phyloP scores from a whole-genome alignment of 2,888 invertebrate genomes.

The Conistra vaccinii region DNA sequence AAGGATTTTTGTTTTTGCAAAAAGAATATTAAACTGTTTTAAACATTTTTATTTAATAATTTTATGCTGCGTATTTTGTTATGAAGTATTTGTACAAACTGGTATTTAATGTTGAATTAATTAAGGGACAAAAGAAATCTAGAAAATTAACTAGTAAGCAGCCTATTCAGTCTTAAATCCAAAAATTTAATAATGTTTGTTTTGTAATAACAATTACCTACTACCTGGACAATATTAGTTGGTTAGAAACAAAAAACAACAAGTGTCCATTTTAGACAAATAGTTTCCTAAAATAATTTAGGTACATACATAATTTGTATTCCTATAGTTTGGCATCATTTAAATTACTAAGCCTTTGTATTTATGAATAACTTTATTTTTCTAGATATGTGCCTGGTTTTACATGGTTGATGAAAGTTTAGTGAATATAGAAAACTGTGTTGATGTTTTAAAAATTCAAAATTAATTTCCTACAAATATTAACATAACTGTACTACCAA shows the following conservation, averaged over 20 bases:
- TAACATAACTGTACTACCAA: not conserved
- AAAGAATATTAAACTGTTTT: not conserved
- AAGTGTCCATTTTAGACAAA: not conserved
- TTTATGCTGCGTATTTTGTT: not conserved
- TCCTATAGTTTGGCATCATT: not conserved
- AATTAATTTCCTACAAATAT: not conserved
- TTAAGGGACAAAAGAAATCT: not conserved
- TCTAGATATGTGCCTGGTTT: constrained; percentile 37
- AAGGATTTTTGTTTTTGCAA: constrained; percentile 4
- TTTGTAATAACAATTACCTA: not conserved
- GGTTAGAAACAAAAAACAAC: not conserved
- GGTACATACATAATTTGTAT: not conserved
- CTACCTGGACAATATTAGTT: not conserved
- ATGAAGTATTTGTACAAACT: not conserved
- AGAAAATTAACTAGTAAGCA: not conserved
- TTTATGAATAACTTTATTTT: not conserved
- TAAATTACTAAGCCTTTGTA: not conserved
- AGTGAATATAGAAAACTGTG: constrained; percentile 27
- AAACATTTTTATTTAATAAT: not conserved
- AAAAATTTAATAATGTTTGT: not conserved
- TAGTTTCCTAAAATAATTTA: not conserved
- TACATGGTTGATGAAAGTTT: constrained; percentile 14
- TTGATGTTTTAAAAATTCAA: not conserved
- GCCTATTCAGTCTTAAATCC: too few species aligned
- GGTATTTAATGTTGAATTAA: not conserved